These are phyloP conservation scores for Pogonus chalceus DNA, from an alignment of 1,140 invertebrate species.

Conservation along the genomic window DNA sequence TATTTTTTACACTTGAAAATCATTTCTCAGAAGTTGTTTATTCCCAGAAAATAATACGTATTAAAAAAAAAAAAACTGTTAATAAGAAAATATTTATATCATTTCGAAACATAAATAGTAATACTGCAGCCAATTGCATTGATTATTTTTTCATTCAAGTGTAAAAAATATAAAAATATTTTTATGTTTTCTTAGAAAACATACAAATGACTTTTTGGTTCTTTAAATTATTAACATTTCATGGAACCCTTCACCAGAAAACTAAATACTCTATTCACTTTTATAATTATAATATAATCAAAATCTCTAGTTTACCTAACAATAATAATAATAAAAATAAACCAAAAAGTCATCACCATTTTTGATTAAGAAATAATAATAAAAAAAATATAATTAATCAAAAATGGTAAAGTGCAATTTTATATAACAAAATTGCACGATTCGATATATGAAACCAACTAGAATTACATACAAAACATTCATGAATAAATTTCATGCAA, in stretches of 20 bases:
- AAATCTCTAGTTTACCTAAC: too few species aligned
- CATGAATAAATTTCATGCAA: too few species aligned
- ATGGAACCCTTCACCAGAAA: neutral
- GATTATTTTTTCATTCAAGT: neutral
- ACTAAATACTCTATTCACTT: too few species aligned
- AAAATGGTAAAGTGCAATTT: neutral
- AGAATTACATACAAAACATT: too few species aligned
- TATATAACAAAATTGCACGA: neutral
- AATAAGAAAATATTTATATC: neutral
- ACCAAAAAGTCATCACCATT: neutral
- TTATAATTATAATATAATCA: too few species aligned
- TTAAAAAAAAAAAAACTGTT: neutral
- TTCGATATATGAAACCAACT: too few species aligned
- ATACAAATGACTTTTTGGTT: neutral
- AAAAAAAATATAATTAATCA: neutral
- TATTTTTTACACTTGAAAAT: neutral
- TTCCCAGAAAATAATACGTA: neutral
- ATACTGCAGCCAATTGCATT: neutral
- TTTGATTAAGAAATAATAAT: too few species aligned
- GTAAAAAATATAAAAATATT: neutral
- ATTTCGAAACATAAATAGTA: neutral
- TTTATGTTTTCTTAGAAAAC: neutral
- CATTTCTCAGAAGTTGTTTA: neutral
- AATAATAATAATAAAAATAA: neutral
- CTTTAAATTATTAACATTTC: neutral